Conservation (phyloP, 2,113 vertebrate genomes). For the Syrrhaptes paradoxus region DNA sequence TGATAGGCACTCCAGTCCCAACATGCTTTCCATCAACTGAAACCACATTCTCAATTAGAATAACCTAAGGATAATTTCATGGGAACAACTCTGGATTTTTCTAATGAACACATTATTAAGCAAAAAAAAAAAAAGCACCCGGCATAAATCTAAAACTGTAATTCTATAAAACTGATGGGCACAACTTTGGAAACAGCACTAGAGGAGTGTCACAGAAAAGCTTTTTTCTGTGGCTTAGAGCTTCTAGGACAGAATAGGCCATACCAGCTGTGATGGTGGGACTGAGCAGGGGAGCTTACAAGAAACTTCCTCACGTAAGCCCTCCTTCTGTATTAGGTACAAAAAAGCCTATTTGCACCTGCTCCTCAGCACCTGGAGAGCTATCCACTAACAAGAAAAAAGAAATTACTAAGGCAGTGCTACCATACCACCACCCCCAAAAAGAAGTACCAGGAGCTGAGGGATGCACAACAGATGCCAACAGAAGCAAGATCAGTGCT, state of each 20-base stretch:
- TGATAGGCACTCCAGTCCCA: not conserved
- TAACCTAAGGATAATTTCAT: not conserved
- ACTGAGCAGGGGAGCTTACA: not conserved
- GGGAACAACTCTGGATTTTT: not conserved
- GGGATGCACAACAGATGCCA: not conserved
- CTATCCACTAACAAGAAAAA: not conserved
- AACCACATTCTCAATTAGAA: not conserved
- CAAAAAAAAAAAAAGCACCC: not conserved
- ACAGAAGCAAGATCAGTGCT: not conserved
- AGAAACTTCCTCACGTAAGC: not conserved
- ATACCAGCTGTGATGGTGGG: not conserved
- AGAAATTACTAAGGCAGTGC: not conserved
- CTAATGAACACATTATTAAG: not conserved
- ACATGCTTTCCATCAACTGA: not conserved
- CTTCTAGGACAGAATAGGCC: not conserved
- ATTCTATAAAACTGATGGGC: not conserved
- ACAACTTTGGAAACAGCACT: not conserved
- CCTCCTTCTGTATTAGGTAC: not conserved
- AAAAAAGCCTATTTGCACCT: not conserved
- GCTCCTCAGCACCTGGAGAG: not conserved
- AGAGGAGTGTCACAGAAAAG: not conserved
- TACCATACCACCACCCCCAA: not conserved
- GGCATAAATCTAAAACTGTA: not conserved
- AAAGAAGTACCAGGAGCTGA: not conserved
- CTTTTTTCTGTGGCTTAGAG: not conserved